Evolutionary conservation across 2,113 vertebrate species (phyloP), one percentile per base, ranked within the genome.

Genomic region (Oncorhynchus nerka): DNA sequence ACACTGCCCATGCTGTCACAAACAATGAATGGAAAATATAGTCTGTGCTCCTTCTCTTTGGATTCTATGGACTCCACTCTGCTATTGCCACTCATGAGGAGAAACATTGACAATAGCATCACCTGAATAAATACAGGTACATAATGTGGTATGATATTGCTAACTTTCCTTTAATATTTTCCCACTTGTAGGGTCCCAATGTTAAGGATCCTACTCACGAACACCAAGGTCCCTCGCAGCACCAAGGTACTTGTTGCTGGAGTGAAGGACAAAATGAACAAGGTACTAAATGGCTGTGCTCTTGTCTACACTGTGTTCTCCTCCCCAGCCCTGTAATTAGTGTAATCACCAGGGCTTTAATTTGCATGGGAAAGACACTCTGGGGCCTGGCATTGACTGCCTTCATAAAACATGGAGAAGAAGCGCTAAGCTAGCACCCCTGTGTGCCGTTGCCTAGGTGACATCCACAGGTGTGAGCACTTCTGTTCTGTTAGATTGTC

Each of bases 221-320:
- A 99, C 89, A 99, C 97, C 1, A 95, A 93, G 85, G 94, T 98
- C 71, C 95, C 96, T 32, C 96, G 97, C 34, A 99, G 97, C 90
- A 99, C 98, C 84, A 99, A 97, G 91, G 84, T 94, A 34, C 93
- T 99, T 30, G 95, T 99, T 84, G 94, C 95, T 16, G 70, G 89
- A 15, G 96, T 97, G 88, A 96, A 93, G 89, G 96, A 94, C 89
- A 97, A 94, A 91, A 92, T 99, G 75, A 90, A 94, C 77, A 98
- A 98, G 97, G 98, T 99, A 83, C 90, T 85, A 89, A 91, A 89
- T 81, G 84, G 65, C 77, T 7, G 66, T 83, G 84, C 77, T 76
- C 82, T 88, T 79, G 81, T 83, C 82, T 74, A 81, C 61, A 79
- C 76, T 76, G 74, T 85, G 81, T 83, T 90, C 83, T 87, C 81